Evolutionary conservation across 2,113 vertebrate genomes (phyloP).

Genomic region (Paedocypris sp.): DNA sequence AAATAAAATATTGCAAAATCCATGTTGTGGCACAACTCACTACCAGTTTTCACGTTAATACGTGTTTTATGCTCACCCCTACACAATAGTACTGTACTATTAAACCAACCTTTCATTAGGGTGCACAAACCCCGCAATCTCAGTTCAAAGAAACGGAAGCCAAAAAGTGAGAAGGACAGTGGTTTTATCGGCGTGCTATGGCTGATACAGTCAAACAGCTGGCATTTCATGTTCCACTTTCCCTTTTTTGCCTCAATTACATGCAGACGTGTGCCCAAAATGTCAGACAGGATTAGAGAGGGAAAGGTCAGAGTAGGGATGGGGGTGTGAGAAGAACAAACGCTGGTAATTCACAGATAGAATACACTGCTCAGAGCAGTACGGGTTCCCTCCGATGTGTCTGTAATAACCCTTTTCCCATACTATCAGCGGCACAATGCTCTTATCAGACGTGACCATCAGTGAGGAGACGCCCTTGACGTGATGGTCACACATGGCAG

Average conservation of each 20-base stretch:
- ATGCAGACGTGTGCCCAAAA: slow-evolving; percentile 29
- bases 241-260: slow-evolving; percentile 23
- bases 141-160: background rate
- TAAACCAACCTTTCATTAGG: background rate
- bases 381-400: background rate
- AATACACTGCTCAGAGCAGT: background rate
- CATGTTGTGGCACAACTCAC: too few species aligned
- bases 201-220: slow-evolving; percentile 11
- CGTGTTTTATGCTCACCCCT: too few species aligned
- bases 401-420: background rate
- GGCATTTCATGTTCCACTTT: slow-evolving; percentile 21
- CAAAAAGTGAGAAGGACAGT: background rate
- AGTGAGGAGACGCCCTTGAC: slow-evolving; percentile 9
- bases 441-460: background rate
- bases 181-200: background rate
- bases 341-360: background rate
- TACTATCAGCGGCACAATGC: background rate
- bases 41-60: too few species aligned
- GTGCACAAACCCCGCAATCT: background rate
- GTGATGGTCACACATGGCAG: slow-evolving; percentile 20
- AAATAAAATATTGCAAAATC: too few species aligned
- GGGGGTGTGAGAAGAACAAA: slow-evolving; percentile 10
- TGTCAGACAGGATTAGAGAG: slow-evolving; percentile 33
- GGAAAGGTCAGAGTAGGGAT: slow-evolving; percentile 32
- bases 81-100: too few species aligned